Evolutionary conservation across 2,113 vertebrate species (phyloP).

Genomic region (Calyptommatus sinebrachiatus): DNA sequence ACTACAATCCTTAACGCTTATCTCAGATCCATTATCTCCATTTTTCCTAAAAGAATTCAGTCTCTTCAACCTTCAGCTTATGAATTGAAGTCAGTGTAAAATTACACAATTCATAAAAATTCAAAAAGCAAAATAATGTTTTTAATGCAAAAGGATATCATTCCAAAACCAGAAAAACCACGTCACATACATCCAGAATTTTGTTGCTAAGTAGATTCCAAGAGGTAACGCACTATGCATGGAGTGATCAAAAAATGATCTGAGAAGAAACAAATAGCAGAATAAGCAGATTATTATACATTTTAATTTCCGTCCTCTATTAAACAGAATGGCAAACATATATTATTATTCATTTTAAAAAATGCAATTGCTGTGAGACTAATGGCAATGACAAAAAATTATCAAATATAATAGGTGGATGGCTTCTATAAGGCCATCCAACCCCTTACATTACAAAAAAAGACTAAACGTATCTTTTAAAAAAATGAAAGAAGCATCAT

Average conservation of each 20-base stretch:
- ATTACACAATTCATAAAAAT: constrained; percentile 20
- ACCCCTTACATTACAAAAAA: not conserved
- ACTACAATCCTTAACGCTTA: not conserved
- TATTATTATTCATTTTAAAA: too few relatives aligned
- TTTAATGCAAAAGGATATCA: constrained; percentile 89
- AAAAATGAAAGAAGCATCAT: not conserved
- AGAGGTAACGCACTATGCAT: constrained; percentile 98
- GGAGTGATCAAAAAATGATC: constrained; percentile 99
- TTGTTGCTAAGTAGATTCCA: constrained; percentile 98
- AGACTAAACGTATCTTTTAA: not conserved
- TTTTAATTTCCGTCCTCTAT: constrained; percentile 22
- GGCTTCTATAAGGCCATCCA: not conserved
- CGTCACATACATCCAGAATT: constrained; percentile 99
- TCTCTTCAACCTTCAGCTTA: constrained; percentile 20
- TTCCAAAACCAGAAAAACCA: constrained; percentile 99
- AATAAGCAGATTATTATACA: not conserved
- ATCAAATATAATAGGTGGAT: not conserved
- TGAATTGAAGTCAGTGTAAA: not conserved
- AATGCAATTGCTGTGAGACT: not conserved
- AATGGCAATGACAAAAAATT: not conserved
- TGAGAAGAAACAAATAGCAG: constrained; percentile 65
- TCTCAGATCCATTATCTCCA: not conserved
- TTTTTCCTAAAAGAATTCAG: not conserved
- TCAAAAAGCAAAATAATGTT: not conserved
- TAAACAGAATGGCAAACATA: constrained; percentile 3